Base-by-base conservation (phyloP, 2,113 vertebrate species). In the Mustelus asterias region DNA sequence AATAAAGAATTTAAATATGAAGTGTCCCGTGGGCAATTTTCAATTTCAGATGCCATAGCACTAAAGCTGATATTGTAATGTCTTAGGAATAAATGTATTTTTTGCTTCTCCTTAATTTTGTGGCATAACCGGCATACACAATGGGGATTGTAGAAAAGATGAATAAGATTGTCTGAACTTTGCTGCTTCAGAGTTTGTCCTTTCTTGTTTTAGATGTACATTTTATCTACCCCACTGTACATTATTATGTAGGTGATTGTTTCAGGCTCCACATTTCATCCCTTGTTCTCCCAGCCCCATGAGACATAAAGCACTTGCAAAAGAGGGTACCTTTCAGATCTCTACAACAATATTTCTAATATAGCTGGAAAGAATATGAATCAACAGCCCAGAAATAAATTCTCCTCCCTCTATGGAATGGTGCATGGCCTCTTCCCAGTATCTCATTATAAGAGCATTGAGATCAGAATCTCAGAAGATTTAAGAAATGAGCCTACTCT, bases 111-210 rank as follows among this genome's bases (percentile, higher is more conserved):
- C 37, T 29, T 48, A 44, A 48, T 41, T 58, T 58, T 58, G 54
- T 94, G 37, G 33, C 16, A 94, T 70, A 48, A 70, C 44, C 37
- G 26, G 67, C 9, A 70, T 29, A 44, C 22, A 72, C 67, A 70
- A 11, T 18, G 22, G 65, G 41, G 41, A 65, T 65, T 37, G 18
- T n/a, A 48, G 37, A 41, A 48, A 70, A 69, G 20, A 26, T 44
- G 65, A 95, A 67, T 22, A 93, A 37, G 89, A 65, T 93, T 93
- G 89, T 93, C 33, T 20, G 18, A 29, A 93, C 88, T 90, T 90
- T 83, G 37, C 16, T 44, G n/a, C 89, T 93, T 93, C 89, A 67
- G 60, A 93, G 16, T 65, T 65, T 10, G 18, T 0, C 37, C 18
- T 18, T 65, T 65, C 60, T 90, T 88, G 85, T 24, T 54, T 10